phyloP scores from a whole-genome alignment of 1,140 invertebrate species.

The Lepidurus apus region DNA sequence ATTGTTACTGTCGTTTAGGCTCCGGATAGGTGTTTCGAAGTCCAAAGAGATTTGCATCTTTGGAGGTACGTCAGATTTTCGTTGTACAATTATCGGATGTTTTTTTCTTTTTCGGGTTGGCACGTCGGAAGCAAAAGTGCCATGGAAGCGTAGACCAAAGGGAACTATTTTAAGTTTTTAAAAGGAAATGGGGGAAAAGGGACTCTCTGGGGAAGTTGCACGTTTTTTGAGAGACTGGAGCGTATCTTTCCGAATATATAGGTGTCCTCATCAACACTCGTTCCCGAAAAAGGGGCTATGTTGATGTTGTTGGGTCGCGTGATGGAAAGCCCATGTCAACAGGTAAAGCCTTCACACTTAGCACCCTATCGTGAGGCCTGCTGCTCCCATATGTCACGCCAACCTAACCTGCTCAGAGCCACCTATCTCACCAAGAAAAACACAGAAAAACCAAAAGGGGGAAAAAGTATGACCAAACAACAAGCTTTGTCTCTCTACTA shows the following conservation, averaged over 20 bases:
- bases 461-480: background rate
- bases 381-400: conserved; percentile 17
- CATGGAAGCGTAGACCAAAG: background rate
- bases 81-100: background rate
- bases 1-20: too few species aligned
- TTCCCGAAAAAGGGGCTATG: conserved; percentile 16
- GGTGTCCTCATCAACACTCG: conserved; percentile 4
- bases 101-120: too few species aligned
- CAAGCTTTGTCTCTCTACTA: background rate
- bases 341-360: conserved; percentile 15
- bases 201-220: background rate
- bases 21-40: too few species aligned
- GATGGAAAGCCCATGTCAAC: conserved; percentile 18
- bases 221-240: background rate
- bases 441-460: background rate
- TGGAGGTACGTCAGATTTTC: background rate
- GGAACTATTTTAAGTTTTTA: background rate
- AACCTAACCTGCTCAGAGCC: conserved; percentile 10
- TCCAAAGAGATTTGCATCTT: background rate
- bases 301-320: conserved; percentile 16
- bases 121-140: too few species aligned
- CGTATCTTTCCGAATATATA: background rate
- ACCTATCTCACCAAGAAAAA: conserved; percentile 1
- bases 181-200: background rate
- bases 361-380: conserved; percentile 20